These are phyloP conservation scores for Gambelia wislizenii DNA, from an alignment of 2,797 vertebrate genomes.

Conservation along the genomic window DNA sequence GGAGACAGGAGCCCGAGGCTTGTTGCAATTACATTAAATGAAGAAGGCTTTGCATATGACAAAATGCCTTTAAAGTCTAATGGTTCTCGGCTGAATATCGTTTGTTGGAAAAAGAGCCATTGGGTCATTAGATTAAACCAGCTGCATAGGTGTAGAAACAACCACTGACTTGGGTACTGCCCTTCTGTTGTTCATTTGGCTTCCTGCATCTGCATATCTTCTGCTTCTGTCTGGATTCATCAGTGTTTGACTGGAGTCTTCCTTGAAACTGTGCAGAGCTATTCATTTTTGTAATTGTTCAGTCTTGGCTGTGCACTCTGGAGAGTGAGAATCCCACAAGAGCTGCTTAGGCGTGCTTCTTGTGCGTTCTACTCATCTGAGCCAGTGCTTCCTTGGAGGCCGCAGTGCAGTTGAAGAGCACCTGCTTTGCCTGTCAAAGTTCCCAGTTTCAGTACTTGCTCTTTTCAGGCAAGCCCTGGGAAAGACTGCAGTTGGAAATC, in stretches of 20 bases:
- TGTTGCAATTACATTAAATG: not conserved
- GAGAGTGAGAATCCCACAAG: not conserved
- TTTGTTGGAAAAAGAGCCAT: not conserved
- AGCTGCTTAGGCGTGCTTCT: not conserved
- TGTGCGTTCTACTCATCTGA: not conserved
- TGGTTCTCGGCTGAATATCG: not conserved
- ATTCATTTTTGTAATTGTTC: not conserved
- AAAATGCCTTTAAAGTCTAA: not conserved
- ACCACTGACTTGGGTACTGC: not conserved
- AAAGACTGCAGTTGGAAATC: not conserved
- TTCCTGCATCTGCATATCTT: not conserved
- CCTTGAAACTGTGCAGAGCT: not conserved
- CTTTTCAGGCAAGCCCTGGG: too few species aligned
- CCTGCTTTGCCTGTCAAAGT: too few species aligned
- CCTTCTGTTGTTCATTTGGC: too few species aligned
- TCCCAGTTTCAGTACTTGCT: not conserved
- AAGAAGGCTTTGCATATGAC: not conserved
- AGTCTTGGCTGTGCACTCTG: not conserved
- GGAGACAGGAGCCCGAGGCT: not conserved
- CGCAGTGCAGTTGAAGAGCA: too few species aligned
- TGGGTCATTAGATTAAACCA: not conserved
- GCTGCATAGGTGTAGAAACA: not conserved
- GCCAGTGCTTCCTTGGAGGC: not conserved
- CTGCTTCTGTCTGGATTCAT: not conserved
- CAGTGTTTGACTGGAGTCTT: too few species aligned